Conservation (phyloP, 92 coral and sea anemone species). For the Paragorgia papillata region DNA sequence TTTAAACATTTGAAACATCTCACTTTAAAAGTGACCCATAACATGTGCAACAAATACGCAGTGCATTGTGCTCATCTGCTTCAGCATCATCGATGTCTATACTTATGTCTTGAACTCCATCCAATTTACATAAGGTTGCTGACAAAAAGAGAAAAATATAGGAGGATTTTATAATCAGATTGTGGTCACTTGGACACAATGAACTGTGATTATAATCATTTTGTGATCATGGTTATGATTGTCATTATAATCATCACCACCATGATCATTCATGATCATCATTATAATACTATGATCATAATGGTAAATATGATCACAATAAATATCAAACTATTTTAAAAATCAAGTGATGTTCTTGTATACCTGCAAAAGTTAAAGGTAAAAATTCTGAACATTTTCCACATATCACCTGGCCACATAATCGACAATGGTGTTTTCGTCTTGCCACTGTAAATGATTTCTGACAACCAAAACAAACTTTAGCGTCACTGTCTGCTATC, state of each 20-base stretch:
- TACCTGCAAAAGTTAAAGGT: conserved; percentile 75
- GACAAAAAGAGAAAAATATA: conserved; percentile 11
- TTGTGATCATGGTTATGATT: no score
- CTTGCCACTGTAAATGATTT: conserved; percentile 88
- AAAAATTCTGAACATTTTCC: conserved; percentile 84
- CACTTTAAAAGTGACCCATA: conserved; percentile 31
- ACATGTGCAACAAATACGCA: conserved; percentile 80
- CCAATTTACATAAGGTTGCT: conserved; percentile 73
- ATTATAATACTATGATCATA: no score
- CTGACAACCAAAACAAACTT: conserved; percentile 82
- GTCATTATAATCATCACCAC: no score
- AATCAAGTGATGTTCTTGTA: no score
- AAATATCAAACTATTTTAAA: no score
- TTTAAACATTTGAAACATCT: no score
- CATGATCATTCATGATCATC: no score
- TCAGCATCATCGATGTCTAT: conserved; percentile 60
- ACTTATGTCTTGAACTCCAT: conserved; percentile 50
- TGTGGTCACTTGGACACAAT: no score
- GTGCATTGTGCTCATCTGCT: conserved; percentile 82
- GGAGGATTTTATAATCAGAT: background rate
- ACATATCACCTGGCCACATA: conserved; percentile 97
- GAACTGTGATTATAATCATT: no score
- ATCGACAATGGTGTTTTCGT: conserved; percentile 91
- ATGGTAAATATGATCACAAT: no score
- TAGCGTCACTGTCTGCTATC: conserved; percentile 96